A percentile compares a stretch with the other conserved stretches of the same genome.
Evolutionary conservation across 1,140 invertebrate species (phyloP).

Genomic region (Harlomillsia oculata): DNA sequence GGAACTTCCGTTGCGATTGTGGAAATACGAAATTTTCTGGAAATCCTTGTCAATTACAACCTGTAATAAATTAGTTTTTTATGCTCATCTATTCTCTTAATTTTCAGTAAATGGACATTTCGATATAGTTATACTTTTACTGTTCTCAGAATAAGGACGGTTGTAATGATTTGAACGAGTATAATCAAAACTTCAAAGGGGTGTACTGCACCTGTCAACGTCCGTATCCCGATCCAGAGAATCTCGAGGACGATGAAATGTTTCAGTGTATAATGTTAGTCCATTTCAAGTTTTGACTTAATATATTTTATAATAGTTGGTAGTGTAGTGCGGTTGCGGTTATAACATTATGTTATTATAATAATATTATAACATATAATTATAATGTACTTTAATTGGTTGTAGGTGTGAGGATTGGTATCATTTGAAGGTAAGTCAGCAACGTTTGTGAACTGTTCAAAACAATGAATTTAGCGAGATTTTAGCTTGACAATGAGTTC

Average conservation of each 20-base stretch:
- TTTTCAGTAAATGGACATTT: background rate
- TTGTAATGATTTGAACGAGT: conserved; percentile 65
- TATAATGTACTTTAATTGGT: background rate
- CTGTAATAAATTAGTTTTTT: conserved; percentile 42
- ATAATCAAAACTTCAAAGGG: conserved; percentile 92
- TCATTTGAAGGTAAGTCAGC: conserved; percentile 64
- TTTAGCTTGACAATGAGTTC: conserved; percentile 1
- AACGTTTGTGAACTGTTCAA: background rate
- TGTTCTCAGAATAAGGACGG: conserved; percentile 49
- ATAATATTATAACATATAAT: background rate
- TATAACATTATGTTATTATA: background rate
- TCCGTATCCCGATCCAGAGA: conserved; percentile 72
- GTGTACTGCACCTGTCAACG: conserved; percentile 86
- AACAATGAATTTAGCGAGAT: background rate
- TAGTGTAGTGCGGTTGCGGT: too few relatives aligned
- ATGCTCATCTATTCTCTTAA: background rate
- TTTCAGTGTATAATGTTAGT: conserved; percentile 46
- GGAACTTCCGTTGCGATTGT: conserved; percentile 92
- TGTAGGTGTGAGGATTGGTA: conserved; percentile 91
- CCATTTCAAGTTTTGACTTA: too few relatives aligned
- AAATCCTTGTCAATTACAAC: conserved; percentile 60
- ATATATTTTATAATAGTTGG: too few relatives aligned
- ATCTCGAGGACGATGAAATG: conserved; percentile 91
- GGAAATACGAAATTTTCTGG: conserved; percentile 75
- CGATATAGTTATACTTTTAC: background rate